phyloP scores from a whole-genome alignment of 2,888 invertebrate genomes.

The Drosophila picticornis region DNA sequence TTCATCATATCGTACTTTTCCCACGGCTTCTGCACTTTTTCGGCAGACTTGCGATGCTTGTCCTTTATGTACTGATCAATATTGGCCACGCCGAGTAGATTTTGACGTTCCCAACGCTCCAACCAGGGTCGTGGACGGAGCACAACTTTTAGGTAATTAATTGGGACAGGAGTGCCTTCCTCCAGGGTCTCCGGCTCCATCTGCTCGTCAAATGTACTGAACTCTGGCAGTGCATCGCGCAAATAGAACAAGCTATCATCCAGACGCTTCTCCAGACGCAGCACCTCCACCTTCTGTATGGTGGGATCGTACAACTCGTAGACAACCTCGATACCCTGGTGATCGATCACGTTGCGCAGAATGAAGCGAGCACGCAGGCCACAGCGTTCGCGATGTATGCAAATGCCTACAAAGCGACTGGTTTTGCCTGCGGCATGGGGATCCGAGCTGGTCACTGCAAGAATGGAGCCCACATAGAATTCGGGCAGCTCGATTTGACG shows the following conservation, averaged over 20 bases:
- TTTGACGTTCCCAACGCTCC: conserved; percentile 94
- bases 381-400: conserved; percentile 93
- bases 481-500: conserved; percentile 95
- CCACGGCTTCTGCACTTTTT: conserved; percentile 90
- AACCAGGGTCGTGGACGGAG: conserved; percentile 95
- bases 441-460: conserved; percentile 95
- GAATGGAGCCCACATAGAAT: conserved; percentile 97
- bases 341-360: conserved; percentile 96
- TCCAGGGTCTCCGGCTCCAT: conserved; percentile 94
- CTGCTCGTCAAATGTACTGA: conserved; percentile 95
- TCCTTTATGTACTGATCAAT: conserved; percentile 87
- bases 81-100: conserved; percentile 90
- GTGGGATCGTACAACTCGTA: conserved; percentile 96
- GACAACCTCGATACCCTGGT: conserved; percentile 90
- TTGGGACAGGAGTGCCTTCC: conserved; percentile 91
- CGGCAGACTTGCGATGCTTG: conserved; percentile 86
- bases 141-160: conserved; percentile 91
- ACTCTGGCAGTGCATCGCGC: conserved; percentile 95
- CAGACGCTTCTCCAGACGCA: conserved; percentile 95
- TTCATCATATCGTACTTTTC: conserved; percentile 98
- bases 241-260: conserved; percentile 96
- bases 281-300: conserved; percentile 94
- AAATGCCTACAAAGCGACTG: conserved; percentile 92
- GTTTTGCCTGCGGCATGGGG: conserved; percentile 93
- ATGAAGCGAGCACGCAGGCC: conserved; percentile 95